Evolutionary conservation across 2,797 vertebrate species (phyloP), one percentile per base, ranked within the genome.

Genomic region (Glyptemys insculpta): DNA sequence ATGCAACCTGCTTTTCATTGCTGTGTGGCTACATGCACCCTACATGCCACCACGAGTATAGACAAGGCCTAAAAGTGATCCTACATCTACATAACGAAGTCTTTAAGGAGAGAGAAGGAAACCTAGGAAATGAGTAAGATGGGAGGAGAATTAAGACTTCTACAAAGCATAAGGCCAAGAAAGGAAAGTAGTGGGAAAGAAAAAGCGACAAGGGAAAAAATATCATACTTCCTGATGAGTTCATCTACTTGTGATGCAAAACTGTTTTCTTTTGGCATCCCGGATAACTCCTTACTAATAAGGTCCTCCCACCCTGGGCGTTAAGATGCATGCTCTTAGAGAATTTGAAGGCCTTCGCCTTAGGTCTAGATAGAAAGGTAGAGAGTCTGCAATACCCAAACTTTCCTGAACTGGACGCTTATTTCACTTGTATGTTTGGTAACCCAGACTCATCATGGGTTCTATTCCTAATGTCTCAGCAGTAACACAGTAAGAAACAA

Each of bases 341-440:
- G 89, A 96, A 86, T 92, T 62, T 15, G 1, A 78, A 49, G 76
- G 44, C 12, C 25, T 83, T 41, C 41, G 41, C 41, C 41, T 41
- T 41, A 41, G 89, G 37, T 19, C 80, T 88, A 94, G 72, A 79
- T 31, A 81, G 56, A 53, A n/a, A 54, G 53, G 6, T 54, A 23
- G 92, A 86, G 74, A 94, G 49, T 37, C 44, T 92, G 87, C 95
- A 83, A 90, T 21, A 54, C 53, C 9, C 8, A 83, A 90, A 88
- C 29, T 88, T 89, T 31, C 62, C 31, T 47, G 2, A 92, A 37
- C 91, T 97, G 94, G 87, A 62, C 27, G 34, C 59, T 54, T 54
- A 86, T 94, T 96, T 97, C 89, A 85, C 95, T 87, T 86, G 44
- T 89, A 86, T 83, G 15, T 96, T 96, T 31, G 1, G 56, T 88